A percentile compares a stretch with the other conserved stretches of the same genome.
Evolutionary conservation across 2,888 invertebrate species (phyloP).

Genomic region (Heliconius sara): DNA sequence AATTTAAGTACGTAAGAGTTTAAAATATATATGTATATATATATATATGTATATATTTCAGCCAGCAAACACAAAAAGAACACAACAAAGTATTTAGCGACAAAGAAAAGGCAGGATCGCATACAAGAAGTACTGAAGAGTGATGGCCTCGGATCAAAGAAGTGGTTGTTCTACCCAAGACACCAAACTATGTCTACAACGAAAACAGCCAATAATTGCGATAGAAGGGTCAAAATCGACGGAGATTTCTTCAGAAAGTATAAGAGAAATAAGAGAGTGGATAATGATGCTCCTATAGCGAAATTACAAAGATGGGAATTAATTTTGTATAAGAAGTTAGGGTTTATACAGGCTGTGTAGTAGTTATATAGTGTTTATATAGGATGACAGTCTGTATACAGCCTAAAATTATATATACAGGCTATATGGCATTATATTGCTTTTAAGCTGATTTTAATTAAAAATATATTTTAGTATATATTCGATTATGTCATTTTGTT

Average conservation of each 20-base stretch:
- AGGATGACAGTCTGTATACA: neutral
- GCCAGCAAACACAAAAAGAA: constrained; percentile 72
- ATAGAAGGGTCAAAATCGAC: constrained; percentile 74
- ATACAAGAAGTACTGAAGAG: constrained; percentile 73
- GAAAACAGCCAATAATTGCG: constrained; percentile 57
- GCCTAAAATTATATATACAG: neutral
- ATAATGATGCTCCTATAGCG: constrained; percentile 69
- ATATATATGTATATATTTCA: constrained; percentile 46
- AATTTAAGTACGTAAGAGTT: too few relatives aligned
- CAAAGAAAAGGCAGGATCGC: constrained; percentile 72
- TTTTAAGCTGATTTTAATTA: neutral
- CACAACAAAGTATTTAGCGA: constrained; percentile 69
- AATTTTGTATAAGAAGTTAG: constrained; percentile 75
- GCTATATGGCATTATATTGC: neutral
- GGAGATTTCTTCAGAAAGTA: constrained; percentile 74
- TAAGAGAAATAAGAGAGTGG: constrained; percentile 68
- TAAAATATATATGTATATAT: too few relatives aligned
- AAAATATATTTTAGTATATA: neutral
- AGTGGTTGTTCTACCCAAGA: constrained; percentile 75
- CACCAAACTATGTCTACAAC: constrained; percentile 45
- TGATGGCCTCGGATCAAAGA: constrained; percentile 74
- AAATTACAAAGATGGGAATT: constrained; percentile 79
- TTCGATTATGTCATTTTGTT: neutral
- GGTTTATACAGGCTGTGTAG: constrained; percentile 74
- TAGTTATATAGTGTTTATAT: constrained; percentile 30